Percentiles rank a stretch among this genome's conserved stretches.
Conservation (phyloP, 2,113 vertebrate genomes). For the Thermophis baileyi region DNA sequence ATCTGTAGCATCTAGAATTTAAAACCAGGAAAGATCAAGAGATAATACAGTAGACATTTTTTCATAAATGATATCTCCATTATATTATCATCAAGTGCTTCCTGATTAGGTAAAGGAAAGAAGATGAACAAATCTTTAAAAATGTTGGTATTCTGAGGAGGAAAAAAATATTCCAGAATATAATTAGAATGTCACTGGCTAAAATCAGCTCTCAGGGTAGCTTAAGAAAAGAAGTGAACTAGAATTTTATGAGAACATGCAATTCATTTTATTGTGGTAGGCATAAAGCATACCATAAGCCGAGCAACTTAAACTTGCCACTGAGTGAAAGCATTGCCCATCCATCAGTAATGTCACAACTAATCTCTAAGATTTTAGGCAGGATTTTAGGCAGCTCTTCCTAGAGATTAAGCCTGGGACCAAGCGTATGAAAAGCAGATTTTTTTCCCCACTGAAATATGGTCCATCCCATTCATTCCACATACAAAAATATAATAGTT, state of each 20-base stretch:
- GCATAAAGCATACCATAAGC: background rate
- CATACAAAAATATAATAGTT: background rate
- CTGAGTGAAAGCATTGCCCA: background rate
- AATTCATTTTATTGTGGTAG: background rate
- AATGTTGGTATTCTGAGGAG: background rate
- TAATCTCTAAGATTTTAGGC: background rate
- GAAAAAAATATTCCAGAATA: background rate
- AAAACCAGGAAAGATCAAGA: background rate
- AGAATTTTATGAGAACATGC: background rate
- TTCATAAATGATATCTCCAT: background rate
- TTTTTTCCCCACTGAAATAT: background rate
- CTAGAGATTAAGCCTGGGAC: background rate
- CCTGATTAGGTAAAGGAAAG: background rate
- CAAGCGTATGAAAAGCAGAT: background rate
- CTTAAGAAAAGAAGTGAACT: background rate
- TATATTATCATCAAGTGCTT: background rate
- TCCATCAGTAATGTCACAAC: background rate
- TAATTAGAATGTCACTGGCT: background rate
- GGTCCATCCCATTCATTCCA: background rate
- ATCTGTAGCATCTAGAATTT: background rate
- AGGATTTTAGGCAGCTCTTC: background rate
- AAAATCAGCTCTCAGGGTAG: background rate
- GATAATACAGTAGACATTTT: background rate
- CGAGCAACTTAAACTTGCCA: background rate
- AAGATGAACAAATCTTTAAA: background rate